These are phyloP conservation scores for Sylvicapra grimmia DNA, from an alignment of 2,113 vertebrate species.

Conservation along the genomic window DNA sequence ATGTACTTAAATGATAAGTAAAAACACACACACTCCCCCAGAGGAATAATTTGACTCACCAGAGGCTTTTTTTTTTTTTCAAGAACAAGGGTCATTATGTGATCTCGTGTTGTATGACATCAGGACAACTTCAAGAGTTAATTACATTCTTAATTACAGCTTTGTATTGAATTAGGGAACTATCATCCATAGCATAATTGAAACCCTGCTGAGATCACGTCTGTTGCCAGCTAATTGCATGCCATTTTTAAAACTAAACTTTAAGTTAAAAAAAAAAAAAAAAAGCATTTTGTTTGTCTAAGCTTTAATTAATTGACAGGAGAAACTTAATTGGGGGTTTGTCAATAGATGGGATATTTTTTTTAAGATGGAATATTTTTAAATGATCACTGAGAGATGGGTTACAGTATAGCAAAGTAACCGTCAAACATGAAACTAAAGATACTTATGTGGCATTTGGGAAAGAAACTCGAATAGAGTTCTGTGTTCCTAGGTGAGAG, in stretches of 20 bases:
- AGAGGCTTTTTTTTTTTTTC: slow-evolving; percentile 3
- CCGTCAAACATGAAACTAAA: background rate
- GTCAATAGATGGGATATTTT: background rate
- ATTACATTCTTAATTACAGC: slow-evolving; percentile 82
- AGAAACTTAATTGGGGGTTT: slow-evolving; percentile 68
- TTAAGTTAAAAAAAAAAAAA: slow-evolving; percentile 64
- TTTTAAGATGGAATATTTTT: slow-evolving; percentile 18
- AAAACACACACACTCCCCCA: background rate
- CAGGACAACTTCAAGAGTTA: slow-evolving; percentile 72
- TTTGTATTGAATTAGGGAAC: slow-evolving; percentile 75
- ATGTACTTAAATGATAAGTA: slow-evolving; percentile 43
- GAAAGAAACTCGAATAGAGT: fast-evolving
- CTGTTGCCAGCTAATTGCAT: slow-evolving; percentile 77
- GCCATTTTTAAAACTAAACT: slow-evolving; percentile 55
- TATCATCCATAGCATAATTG: slow-evolving; percentile 77
- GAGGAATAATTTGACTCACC: slow-evolving; percentile 45
- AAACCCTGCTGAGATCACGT: slow-evolving; percentile 79
- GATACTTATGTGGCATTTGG: fast-evolving
- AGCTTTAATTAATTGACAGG: slow-evolving; percentile 76
- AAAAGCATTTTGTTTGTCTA: slow-evolving; percentile 72
- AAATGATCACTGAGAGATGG: slow-evolving; percentile 7
- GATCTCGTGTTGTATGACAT: slow-evolving; percentile 71
- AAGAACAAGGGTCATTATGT: slow-evolving; percentile 56
- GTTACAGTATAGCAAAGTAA: background rate
- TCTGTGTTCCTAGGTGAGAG: background rate